Conservation (phyloP, 2,888 invertebrate species). For the Mystacides longicornis region DNA sequence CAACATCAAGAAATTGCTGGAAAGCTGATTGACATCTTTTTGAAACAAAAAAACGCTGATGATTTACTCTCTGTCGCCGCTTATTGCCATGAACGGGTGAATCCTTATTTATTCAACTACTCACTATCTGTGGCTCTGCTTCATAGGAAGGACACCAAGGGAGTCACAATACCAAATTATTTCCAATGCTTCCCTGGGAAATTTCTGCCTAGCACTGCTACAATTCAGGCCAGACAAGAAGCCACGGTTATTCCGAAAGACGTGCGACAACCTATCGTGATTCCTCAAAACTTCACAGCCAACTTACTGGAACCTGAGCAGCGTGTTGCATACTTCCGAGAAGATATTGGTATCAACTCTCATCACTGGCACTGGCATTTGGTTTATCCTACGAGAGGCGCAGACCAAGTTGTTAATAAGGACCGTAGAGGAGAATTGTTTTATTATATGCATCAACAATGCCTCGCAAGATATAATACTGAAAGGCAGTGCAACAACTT, state of each 20-base stretch:
- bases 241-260: constrained; percentile 31
- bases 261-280: constrained; percentile 28
- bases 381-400: constrained; percentile 32
- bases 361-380: constrained; percentile 54
- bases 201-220: constrained; percentile 42
- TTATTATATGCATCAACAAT: constrained; percentile 38
- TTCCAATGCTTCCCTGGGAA: constrained; percentile 48
- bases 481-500: constrained; percentile 32
- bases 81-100: constrained; percentile 50
- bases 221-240: constrained; percentile 38
- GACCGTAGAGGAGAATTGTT: constrained; percentile 37
- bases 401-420: constrained; percentile 28
- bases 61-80: constrained; percentile 49
- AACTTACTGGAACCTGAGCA: constrained; percentile 34
- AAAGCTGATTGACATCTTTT: constrained; percentile 59
- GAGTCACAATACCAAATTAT: constrained; percentile 44
- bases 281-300: constrained; percentile 33
- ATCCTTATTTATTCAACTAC: constrained; percentile 55
- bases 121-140: constrained; percentile 52
- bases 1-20: constrained; percentile 63
- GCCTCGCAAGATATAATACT: constrained; percentile 34
- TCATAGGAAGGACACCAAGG: constrained; percentile 47
- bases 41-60: constrained; percentile 50
- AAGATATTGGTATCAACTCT: constrained; percentile 45
- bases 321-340: constrained; percentile 40